phyloP scores from a whole-genome alignment of 2,797 vertebrate species.

The Syndactyla subalaris region DNA sequence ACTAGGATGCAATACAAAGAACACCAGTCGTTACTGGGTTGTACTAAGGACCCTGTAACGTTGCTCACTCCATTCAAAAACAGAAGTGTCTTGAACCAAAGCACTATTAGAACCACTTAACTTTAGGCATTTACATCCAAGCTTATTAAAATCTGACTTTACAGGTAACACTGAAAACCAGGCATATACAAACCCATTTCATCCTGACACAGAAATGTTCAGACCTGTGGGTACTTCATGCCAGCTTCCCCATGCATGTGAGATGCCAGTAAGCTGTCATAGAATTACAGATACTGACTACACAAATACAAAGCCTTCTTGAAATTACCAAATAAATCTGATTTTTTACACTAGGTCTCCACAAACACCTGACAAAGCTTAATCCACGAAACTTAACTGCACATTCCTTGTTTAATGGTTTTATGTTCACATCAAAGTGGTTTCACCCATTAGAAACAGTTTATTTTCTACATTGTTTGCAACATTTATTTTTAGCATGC shows the following conservation, averaged over 20 bases:
- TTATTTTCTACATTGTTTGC: constrained; percentile 38
- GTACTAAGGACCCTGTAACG: not conserved
- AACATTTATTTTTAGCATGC: constrained; percentile 59
- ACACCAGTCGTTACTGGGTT: not conserved
- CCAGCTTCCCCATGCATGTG: not conserved
- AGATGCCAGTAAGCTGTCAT: not conserved
- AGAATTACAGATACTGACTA: not conserved
- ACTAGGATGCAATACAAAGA: not conserved
- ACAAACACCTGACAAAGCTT: constrained; percentile 11
- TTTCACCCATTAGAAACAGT: constrained; percentile 41
- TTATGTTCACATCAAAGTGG: constrained; percentile 52
- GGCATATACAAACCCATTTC: not conserved
- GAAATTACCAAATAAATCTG: not conserved
- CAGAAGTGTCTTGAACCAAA: not conserved
- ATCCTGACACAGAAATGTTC: not conserved
- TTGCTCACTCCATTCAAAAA: not conserved
- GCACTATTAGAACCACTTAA: not conserved
- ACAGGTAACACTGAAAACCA: not conserved
- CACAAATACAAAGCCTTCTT: not conserved
- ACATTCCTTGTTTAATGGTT: constrained; percentile 49
- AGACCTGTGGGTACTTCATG: not conserved
- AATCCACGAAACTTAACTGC: not conserved
- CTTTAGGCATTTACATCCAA: not conserved
- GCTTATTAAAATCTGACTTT: not conserved
- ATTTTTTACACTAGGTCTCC: not conserved